These are phyloP conservation scores for human (Homo sapiens) DNA, from an alignment of 2,113 vertebrate genomes.

Conservation along the genomic window GRCh38 chr5:771001-771500, in stretches of 20 bases:
- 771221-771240: background rate
- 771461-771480: rapidly evolving
- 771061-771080: rapidly evolving
- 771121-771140: rapidly evolving
- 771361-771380: background rate
- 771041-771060: background rate
- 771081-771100: rapidly evolving
- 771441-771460: rapidly evolving
- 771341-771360: background rate
- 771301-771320: too few relatives aligned
- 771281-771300: background rate
- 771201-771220: background rate
- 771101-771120: background rate
- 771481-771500: too few relatives aligned
- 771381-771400: background rate
- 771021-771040: rapidly evolving
- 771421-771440: background rate
- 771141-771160: background rate
- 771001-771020: background rate
- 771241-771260: background rate
- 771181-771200: background rate
- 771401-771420: too few relatives aligned
- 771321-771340: background rate
- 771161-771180: rapidly evolving
- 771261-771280: background rate